phyloP scores from a whole-genome alignment of 2,888 invertebrate genomes.

The Choreutis nemorana region DNA sequence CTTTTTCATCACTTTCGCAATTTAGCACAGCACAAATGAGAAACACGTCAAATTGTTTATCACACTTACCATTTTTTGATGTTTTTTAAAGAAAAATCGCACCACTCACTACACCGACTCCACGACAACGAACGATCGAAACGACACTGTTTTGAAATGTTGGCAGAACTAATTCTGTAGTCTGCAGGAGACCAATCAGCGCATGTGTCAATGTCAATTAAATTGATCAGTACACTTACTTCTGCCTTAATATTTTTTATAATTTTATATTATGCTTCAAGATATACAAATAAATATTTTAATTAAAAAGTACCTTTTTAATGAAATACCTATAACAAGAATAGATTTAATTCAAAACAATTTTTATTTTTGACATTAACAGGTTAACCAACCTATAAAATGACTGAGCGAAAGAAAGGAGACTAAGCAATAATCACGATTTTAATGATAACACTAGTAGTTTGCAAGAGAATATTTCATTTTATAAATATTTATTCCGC shows the following conservation, averaged over 20 bases:
- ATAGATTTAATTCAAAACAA: no score
- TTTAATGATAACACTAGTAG: conserved; percentile 1
- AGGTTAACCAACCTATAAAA: no score
- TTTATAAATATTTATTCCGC: conserved; percentile 16
- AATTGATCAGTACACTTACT: conserved; percentile 31
- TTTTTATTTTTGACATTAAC: no score
- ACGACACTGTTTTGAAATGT: conserved; percentile 58
- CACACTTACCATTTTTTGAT: conserved; percentile 66
- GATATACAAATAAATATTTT: conserved; percentile 14
- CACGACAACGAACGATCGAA: conserved; percentile 63
- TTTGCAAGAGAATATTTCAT: conserved; percentile 1
- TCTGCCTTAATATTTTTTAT: conserved; percentile 17
- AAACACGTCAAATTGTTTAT: conserved; percentile 45
- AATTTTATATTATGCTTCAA: conserved; percentile 16
- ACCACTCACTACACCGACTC: conserved; percentile 61
- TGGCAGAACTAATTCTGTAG: conserved; percentile 49
- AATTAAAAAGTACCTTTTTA: no score
- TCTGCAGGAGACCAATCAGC: conserved; percentile 50
- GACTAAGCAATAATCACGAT: no score
- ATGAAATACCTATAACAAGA: no score
- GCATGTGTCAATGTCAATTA: conserved; percentile 56
- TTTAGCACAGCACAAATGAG: conserved; percentile 30
- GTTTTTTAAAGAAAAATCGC: conserved; percentile 62
- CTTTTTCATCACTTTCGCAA: conserved; percentile 23
- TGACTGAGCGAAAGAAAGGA: no score